phyloP scores from a whole-genome alignment of 2,888 invertebrate genomes.

The Baronia brevicornis region DNA sequence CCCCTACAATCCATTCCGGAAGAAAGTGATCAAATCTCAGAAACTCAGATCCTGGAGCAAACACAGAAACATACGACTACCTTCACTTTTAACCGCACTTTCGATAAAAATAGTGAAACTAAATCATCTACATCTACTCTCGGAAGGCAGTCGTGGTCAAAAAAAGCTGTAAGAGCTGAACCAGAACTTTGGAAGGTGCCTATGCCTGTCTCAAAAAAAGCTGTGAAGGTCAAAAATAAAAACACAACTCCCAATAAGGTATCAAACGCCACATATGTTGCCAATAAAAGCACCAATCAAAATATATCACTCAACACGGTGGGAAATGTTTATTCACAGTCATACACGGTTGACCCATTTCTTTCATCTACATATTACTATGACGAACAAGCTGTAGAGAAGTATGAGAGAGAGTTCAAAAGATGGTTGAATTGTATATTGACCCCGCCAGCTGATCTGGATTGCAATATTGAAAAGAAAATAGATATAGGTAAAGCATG shows the following conservation, averaged over 20 bases:
- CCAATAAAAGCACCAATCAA: conserved; percentile 62
- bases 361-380: conserved; percentile 79
- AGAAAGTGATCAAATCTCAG: conserved; percentile 54
- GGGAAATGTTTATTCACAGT: conserved; percentile 62
- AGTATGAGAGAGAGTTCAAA: conserved; percentile 82
- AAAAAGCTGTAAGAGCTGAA: conserved; percentile 49
- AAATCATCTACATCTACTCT: conserved; percentile 29
- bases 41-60: conserved; percentile 46
- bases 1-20: conserved; percentile 68
- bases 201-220: conserved; percentile 34
- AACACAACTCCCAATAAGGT: conserved; percentile 32
- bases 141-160: conserved; percentile 53
- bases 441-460: conserved; percentile 83
- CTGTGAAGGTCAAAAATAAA: conserved; percentile 34
- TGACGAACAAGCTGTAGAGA: conserved; percentile 80
- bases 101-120: conserved; percentile 40
- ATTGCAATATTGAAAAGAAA: conserved; percentile 76
- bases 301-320: conserved; percentile 50
- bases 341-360: conserved; percentile 80
- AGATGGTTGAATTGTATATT: conserved; percentile 87
- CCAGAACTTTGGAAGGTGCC: conserved; percentile 60
- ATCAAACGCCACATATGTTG: conserved; percentile 37
- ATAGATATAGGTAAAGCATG: conserved; percentile 85
- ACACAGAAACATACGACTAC: conserved; percentile 47
- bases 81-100: conserved; percentile 62